Conservation (phyloP, 2,888 invertebrate species). For the Cerastis rubricosa region DNA sequence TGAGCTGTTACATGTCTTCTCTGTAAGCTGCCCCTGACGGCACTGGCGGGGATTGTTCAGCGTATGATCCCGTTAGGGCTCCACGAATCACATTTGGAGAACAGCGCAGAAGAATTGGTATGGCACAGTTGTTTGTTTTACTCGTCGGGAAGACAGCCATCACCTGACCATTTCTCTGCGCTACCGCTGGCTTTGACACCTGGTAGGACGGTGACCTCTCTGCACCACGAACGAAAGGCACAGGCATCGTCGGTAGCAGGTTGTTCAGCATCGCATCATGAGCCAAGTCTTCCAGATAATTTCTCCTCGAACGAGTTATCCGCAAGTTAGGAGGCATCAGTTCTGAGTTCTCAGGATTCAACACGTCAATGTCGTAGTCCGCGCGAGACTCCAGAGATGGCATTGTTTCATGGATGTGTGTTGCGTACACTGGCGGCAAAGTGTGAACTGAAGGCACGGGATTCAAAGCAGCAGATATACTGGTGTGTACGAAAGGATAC, state of each 20-base stretch:
- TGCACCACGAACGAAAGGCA: slow-evolving; percentile 73
- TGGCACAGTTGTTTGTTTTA: slow-evolving; percentile 63
- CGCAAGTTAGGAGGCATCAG: slow-evolving; percentile 61
- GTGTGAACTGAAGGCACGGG: slow-evolving; percentile 60
- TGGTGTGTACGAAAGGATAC: slow-evolving; percentile 59
- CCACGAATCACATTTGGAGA: slow-evolving; percentile 74
- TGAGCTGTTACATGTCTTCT: background rate
- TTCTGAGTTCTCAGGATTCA: slow-evolving; percentile 56
- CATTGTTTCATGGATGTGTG: slow-evolving; percentile 67
- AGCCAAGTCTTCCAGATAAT: slow-evolving; percentile 75
- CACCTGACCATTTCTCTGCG: slow-evolving; percentile 24
- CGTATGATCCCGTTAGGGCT: slow-evolving; percentile 45
- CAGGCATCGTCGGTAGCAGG: slow-evolving; percentile 83
- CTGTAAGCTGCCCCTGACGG: slow-evolving; percentile 31
- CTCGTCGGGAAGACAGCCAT: slow-evolving; percentile 67
- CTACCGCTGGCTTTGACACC: slow-evolving; percentile 11
- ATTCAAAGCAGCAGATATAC: slow-evolving; percentile 56
- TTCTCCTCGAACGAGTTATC: slow-evolving; percentile 70
- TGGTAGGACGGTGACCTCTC: slow-evolving; percentile 45
- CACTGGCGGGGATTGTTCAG: slow-evolving; percentile 28
- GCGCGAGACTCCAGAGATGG: slow-evolving; percentile 48
- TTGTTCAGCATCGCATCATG: slow-evolving; percentile 83
- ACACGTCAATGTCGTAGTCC: slow-evolving; percentile 53
- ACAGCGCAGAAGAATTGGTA: slow-evolving; percentile 79
- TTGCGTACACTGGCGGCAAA: slow-evolving; percentile 70